Evolutionary conservation across 2,797 vertebrate species (phyloP).

Genomic region (Aplochiton taeniatus): DNA sequence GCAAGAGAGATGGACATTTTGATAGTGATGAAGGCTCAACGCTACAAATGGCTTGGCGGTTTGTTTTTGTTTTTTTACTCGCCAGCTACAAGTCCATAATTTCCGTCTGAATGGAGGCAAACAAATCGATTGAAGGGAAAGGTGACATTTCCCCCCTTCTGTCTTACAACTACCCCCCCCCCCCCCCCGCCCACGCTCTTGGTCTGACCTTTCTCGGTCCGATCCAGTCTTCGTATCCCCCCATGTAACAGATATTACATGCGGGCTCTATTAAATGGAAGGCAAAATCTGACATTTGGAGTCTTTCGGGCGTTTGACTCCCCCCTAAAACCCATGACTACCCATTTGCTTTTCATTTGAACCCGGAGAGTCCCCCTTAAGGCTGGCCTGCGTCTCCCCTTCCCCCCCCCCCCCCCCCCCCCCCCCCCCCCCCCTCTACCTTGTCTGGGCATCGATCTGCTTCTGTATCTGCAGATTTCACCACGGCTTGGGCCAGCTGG

Average conservation of each 20-base stretch:
- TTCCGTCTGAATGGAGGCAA: conserved; percentile 43
- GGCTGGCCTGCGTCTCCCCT: background rate
- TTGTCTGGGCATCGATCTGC: conserved; percentile 55
- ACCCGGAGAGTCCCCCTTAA: background rate
- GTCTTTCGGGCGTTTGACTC: conserved; percentile 39
- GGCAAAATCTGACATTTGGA: conserved; percentile 70
- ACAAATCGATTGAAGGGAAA: conserved; percentile 66
- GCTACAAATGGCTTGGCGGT: conserved; percentile 62
- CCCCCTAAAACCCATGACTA: conserved; percentile 48
- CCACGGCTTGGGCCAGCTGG: conserved; percentile 49
- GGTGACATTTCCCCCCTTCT: conserved; percentile 46
- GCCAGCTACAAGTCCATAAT: conserved; percentile 27
- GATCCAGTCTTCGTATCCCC: conserved; percentile 43
- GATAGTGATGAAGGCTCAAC: conserved; percentile 53
- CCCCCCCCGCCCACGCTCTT: conserved; percentile 15
- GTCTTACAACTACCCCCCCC: conserved; percentile 42
- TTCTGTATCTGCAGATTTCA: conserved; percentile 56
- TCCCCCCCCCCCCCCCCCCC: background rate
- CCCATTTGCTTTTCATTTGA: conserved; percentile 47
- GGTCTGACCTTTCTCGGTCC: conserved; percentile 65
- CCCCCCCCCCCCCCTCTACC: conserved; percentile 27
- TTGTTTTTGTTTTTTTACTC: conserved; percentile 26
- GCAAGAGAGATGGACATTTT: conserved; percentile 61
- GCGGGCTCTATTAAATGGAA: conserved; percentile 58
- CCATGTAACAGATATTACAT: conserved; percentile 49